These are phyloP conservation scores for Frankliniella fusca DNA, from an alignment of 2,888 invertebrate species.

Conservation along the genomic window DNA sequence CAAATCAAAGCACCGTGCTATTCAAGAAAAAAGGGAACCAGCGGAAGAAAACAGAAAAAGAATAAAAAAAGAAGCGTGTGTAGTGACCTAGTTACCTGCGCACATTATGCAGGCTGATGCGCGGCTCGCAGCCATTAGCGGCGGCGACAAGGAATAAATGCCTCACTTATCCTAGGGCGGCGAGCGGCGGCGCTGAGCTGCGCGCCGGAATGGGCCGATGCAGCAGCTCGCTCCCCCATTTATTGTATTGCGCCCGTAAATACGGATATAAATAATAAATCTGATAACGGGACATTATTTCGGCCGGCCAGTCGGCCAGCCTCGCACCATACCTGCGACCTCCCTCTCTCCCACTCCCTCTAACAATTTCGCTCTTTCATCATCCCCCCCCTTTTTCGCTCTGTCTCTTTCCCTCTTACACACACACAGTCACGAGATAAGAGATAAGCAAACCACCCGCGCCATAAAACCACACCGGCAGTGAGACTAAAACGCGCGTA, in stretches of 20 bases:
- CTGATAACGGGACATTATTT: not conserved
- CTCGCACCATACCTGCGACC: not conserved
- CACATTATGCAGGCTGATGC: no score
- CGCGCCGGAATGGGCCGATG: not conserved
- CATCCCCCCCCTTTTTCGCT: not conserved
- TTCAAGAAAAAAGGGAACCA: no score
- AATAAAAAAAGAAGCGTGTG: no score
- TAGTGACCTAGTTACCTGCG: no score
- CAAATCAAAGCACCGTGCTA: no score
- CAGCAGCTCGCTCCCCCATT: not conserved
- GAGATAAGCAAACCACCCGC: not conserved
- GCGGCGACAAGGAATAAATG: not conserved
- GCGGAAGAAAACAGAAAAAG: no score
- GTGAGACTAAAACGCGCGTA: no score
- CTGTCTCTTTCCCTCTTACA: not conserved
- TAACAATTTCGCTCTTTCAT: not conserved
- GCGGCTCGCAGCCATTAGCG: not conserved
- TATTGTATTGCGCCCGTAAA: not conserved
- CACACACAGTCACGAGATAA: not conserved
- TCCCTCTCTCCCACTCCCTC: not conserved
- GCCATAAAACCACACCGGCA: no score
- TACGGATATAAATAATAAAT: not conserved
- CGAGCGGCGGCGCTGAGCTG: no score
- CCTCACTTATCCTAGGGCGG: not conserved
- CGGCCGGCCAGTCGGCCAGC: not conserved